Base-by-base conservation (phyloP, 1,140 invertebrate genomes). In the Lethocerus indicus region DNA sequence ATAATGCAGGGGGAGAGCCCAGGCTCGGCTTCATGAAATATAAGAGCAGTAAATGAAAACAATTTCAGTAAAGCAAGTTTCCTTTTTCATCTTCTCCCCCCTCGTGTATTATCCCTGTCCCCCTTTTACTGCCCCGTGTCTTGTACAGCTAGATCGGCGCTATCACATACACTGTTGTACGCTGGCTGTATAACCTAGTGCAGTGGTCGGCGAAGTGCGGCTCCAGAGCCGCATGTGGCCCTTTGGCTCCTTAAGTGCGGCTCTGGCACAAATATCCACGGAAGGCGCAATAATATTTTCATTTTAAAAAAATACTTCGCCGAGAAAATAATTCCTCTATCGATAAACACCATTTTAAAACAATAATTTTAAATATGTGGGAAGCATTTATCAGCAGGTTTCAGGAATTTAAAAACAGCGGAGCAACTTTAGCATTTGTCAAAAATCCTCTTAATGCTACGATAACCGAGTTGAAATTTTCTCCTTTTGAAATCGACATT, bases 301-400 rank as follows among this genome's bases (percentile, higher is more conserved):
- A 43, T 43, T n/a, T 43, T 43, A n/a, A 43, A 43, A 43, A 43
- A 43, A 43, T 24, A 43, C 41, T 43, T 43, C 21, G 41, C n/a
- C n/a, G n/a, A n/a, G n/a, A n/a, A n/a, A n/a, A n/a, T n/a, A n/a
- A n/a, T n/a, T n/a, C n/a, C n/a, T n/a, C n/a, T n/a, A n/a, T n/a
- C n/a, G n/a, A n/a, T n/a, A n/a, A n/a, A n/a, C n/a, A 52, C 47
- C 54, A 58, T 50, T 59, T 59, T 51, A 59, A 45, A 52, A 58
- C 51, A 51, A 44, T 54, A 51, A 54, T 57, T 54, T 53, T 52
- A 54, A 54, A 56, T 47, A 60, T 58, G 43, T 54, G 54, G 54
- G 54, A 57, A 54, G 57, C 44, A 59, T 58, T 60, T 56, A 49
- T 39, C 57, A 14, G 50, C 32, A 59, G 48, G 46, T 59, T 59